A percentile compares a stretch with the other conserved stretches of the same genome.
Evolutionary conservation across 2,797 vertebrate genomes (phyloP).

Genomic region (Tragopan temminckii): DNA sequence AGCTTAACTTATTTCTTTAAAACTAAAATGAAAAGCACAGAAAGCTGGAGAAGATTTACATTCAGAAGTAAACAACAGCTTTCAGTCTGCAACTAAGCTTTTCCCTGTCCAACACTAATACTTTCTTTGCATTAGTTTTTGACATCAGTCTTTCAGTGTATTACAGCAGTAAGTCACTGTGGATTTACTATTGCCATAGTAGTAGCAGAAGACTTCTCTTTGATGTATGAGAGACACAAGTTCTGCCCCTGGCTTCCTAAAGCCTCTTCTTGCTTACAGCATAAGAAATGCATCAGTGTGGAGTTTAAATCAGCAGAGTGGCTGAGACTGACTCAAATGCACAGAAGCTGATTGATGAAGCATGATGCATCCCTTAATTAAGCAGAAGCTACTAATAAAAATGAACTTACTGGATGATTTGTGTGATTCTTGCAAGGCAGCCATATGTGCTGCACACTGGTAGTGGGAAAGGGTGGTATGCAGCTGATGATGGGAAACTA

Average conservation of each 20-base stretch:
- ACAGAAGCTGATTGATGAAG: conserved; percentile 76
- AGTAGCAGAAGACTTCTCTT: not conserved
- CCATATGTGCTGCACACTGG: conserved; percentile 59
- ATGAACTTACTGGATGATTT: conserved; percentile 77
- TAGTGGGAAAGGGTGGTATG: conserved; percentile 29
- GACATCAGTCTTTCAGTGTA: not conserved
- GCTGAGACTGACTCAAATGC: not conserved
- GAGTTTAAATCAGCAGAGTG: conserved; percentile 23
- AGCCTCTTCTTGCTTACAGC: conserved; percentile 27
- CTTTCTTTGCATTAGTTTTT: not conserved
- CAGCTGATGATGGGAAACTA: conserved; percentile 26
- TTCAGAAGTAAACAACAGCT: not conserved
- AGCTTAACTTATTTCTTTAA: not conserved
- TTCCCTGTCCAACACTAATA: not conserved
- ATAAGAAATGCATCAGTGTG: conserved; percentile 12
- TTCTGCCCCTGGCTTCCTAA: not conserved
- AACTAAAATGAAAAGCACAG: not conserved
- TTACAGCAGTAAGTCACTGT: not conserved
- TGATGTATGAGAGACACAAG: not conserved
- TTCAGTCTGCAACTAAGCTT: not conserved
- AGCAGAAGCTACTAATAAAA: conserved; percentile 80
- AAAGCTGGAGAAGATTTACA: not conserved
- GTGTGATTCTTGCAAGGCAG: conserved; percentile 57
- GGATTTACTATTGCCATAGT: not conserved
- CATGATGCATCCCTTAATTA: conserved; percentile 74